phyloP scores from a whole-genome alignment of 30 jellyfish, hydroid and myxozoan species.

The Aurelia coerulea region DNA sequence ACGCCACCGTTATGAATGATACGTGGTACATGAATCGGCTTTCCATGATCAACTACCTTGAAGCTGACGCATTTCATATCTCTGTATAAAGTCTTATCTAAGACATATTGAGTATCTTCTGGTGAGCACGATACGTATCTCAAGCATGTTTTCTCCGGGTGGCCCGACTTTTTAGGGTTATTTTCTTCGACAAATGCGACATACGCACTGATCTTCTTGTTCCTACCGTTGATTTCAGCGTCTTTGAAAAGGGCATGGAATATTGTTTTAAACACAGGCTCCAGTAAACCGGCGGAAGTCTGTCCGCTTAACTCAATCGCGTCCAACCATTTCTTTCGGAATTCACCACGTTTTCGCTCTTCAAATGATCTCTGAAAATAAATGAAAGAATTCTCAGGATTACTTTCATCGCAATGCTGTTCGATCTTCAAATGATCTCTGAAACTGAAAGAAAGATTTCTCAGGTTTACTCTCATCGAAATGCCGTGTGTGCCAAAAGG shows the following conservation, averaged over 20 bases:
- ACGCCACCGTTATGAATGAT: conserved; percentile 96
- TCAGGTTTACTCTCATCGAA: no score
- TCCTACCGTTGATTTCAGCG: conserved; percentile 85
- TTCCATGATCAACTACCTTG: conserved; percentile 87
- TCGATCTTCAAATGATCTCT: conserved; percentile 96
- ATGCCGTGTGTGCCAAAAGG: no score
- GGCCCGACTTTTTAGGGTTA: conserved; percentile 40
- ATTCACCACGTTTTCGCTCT: conserved; percentile 92
- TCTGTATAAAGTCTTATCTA: conserved; percentile 72
- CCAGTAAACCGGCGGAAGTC: conserved; percentile 85
- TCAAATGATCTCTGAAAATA: conserved; percentile 83
- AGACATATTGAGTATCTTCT: conserved; percentile 61
- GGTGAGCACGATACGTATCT: conserved; percentile 91
- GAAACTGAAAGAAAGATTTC: background rate
- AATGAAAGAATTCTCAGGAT: no score
- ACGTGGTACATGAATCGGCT: conserved; percentile 96
- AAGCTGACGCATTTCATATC: conserved; percentile 90
- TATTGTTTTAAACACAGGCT: conserved; percentile 82
- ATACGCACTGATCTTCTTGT: conserved; percentile 73
- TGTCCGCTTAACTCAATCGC: conserved; percentile 75
- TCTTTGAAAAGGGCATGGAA: conserved; percentile 74
- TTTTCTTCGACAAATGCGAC: conserved; percentile 86
- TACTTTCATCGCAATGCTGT: no score
- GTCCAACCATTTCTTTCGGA: conserved; percentile 71
- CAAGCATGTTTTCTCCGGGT: conserved; percentile 57